Evolutionary conservation across 2,797 vertebrate species (phyloP).

Genomic region (Phalanger gymnotis): DNA sequence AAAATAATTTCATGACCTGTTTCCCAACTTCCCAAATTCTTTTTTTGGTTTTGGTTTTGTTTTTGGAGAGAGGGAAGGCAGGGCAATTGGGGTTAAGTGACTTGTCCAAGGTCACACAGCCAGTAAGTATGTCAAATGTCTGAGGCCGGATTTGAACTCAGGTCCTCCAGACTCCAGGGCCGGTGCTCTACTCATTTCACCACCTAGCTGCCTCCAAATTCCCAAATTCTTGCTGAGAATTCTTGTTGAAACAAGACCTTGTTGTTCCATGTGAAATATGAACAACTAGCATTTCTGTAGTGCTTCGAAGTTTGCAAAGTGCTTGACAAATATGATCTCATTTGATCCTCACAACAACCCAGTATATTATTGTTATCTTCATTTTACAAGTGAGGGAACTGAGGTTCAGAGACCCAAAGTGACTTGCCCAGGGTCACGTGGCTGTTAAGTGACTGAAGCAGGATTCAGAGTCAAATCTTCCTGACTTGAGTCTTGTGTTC

Average conservation of each 20-base stretch:
- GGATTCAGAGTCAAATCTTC: neutral
- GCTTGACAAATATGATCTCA: neutral
- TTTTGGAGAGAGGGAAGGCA: no score
- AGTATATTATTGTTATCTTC: neutral
- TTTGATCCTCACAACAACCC: neutral
- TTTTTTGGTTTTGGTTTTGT: no score
- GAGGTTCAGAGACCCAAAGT: neutral
- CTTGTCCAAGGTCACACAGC: no score
- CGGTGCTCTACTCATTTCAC: no score
- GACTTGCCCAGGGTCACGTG: neutral
- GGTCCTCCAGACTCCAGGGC: no score
- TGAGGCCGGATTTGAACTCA: no score
- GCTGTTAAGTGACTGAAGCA: neutral
- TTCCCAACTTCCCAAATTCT: slow-evolving; percentile 34
- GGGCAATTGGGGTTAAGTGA: no score
- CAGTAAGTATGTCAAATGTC: no score
- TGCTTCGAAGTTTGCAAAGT: neutral
- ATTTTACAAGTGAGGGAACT: neutral
- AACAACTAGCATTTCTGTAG: neutral
- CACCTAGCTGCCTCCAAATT: no score
- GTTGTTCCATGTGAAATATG: slow-evolving; percentile 10
- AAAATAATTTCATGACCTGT: slow-evolving; percentile 14
- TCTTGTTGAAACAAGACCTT: neutral
- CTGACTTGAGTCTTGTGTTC: neutral
- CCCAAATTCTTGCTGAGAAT: slow-evolving; percentile 10